Base-by-base conservation (phyloP, 2,888 invertebrate genomes). In the Holacanthella duospinosa region DNA sequence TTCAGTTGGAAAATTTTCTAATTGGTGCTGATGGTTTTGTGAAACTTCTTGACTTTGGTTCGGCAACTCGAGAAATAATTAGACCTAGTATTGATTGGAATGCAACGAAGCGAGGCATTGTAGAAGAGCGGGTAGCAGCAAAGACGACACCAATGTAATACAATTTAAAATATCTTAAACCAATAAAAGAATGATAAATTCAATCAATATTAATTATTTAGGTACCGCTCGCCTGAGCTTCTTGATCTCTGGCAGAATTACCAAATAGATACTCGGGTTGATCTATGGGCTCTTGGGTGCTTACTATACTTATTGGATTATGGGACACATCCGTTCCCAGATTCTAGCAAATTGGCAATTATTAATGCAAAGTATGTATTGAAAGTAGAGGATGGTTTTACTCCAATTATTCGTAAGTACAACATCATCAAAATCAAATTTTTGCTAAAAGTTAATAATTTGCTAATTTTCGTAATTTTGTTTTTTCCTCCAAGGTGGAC, bases 191-290 rank as follows among this genome's bases (percentile, higher is more conserved):
- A n/a, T n/a, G n/a, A n/a, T n/a, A n/a, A n/a, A n/a, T n/a, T n/a
- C 9, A 24, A 9, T 58, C 6, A 58, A 43, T 36, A 36, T 36
- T 9, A 36, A 9, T 36, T 36, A n/a, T 28, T 27, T 48, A 70
- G 70, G 97, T 99, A 99, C 78, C 83, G 99, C 76, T 90, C 97
- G 0, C 99, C 99, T 29, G 99, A 99, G 82, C 94, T 97, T 87
- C 82, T 97, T 68, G 96, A 97, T 76, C 91, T 95, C 2, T 99
- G 97, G 89, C 92, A 88, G 75, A 95, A 99, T 77, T 87, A 88
- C 76, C 88, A 87, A 67, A 93, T 99, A 71, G 93, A 93, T 63
- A 84, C 89, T 69, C 86, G 89, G 54, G 86, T 88, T 1, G 99
- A 99, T 79, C 83, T 95, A 43, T 99, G 99, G 99, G 96, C 97